Evolutionary conservation across 92 coral and sea anemone genomes (phyloP), one percentile per base, ranked within the genome.

Genomic region (Paramuricea clavata): DNA sequence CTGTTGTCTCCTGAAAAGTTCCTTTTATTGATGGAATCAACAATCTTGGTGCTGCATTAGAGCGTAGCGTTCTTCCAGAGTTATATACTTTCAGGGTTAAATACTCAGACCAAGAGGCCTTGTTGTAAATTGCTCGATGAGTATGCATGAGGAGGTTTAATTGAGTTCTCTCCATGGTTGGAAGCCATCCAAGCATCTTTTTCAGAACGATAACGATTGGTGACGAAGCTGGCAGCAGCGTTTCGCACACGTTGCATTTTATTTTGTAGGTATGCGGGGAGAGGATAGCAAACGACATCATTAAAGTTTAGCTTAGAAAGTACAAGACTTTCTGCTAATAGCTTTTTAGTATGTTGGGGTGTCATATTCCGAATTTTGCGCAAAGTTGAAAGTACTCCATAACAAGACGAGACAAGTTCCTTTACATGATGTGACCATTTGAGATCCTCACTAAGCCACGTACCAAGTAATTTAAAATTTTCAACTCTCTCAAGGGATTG

Each of bases 291-390:
- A 6, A 61, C 69, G 1, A 61, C 34, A 27, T 61, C 69, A 13
- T 61, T 61, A 13, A 3, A 61, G 15, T 13, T 26, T 26, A 61
- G 69, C 34, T 61, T 61, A 25, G 69, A 61, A 3, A 61, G 15
- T 61, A 61, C 69, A 21, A 61, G 86, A 34, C 86, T 61, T 39
- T 81, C 50, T 11, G 21, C 75, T 9, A 81, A 12, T 13, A 12
- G 28, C 43, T 67, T 82, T 64, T 41, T 82, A 11, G 47, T 72
- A 0, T 31, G 0, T 50, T 49, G 71, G 1, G 81, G 81, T 10
- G 81, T 70, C 81, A 83, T 82, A 42, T 88, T 88, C 88, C 64
- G 74, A 61, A 88, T 56, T 25, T 76, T 88, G 17, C 88, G 77
- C 59, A 84, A 34, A 60, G 69, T 43, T 1, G 86, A 78, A 26